Base-by-base conservation (phyloP, 92 coral and sea anemone genomes). In the Metridium senile region DNA sequence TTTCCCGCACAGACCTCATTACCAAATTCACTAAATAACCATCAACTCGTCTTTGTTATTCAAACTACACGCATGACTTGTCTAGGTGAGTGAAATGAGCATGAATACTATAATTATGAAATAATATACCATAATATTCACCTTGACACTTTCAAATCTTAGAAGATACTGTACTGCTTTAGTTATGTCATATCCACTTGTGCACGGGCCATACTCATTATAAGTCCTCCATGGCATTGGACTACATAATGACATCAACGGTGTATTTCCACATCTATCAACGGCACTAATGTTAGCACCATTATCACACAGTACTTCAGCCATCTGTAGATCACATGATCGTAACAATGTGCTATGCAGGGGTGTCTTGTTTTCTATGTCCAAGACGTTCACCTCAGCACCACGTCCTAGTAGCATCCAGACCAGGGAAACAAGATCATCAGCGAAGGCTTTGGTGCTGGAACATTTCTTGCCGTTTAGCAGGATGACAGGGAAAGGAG, bases 361-460 rank as follows among this genome's bases (percentile, higher is more conserved):
- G 22, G 93, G 97, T 3, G 97, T 91, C 62, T 91, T 91, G 70
- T 85, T 57, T 52, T 91, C 97, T 25, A 78, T 76, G 63, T 91
- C 97, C 45, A 85, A 57, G 30, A 91, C 84, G 62, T 91, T 85
- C 25, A 91, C 97, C 53, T 91, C 81, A 11, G 91, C 97, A 34
- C 97, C 97, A 46, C 71, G 97, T 0, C 97, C 97, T 11, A 91
- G 87, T 21, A 91, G 71, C 28, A 88, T 34, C 97, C 97, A 91
- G 9, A 67, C 68, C 77, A 85, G 58, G 72, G 87, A 78, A 23
- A 91, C 66, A 52, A 91, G 66, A 39, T 91, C 97, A 74, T 91
- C 97, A n/a, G 70, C 69, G 20, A 91, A 77, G 52, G 89, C 93
- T 62, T 76, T 79, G 34, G 87, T 85, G 56, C 78, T 74, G 33